These are phyloP conservation scores for Gymnopithys bicolor DNA, from an alignment of 2,797 vertebrate genomes.

Conservation along the genomic window DNA sequence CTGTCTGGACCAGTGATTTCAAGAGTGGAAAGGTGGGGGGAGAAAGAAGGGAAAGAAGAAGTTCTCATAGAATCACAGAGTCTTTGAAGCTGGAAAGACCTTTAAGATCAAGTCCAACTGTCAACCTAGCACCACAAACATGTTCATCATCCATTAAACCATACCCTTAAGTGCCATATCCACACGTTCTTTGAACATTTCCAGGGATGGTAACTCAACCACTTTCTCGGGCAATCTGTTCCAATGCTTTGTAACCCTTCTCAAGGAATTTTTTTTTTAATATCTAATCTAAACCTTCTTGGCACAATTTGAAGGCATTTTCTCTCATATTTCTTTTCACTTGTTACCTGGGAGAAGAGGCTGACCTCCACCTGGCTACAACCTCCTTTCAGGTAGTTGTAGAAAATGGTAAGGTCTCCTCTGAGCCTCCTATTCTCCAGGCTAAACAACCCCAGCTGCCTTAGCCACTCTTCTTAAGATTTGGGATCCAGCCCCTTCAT, in stretches of 20 bases:
- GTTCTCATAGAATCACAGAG: neutral
- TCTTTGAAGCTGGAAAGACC: neutral
- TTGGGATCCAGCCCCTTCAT: neutral
- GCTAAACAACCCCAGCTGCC: neutral
- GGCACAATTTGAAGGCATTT: neutral
- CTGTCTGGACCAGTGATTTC: neutral
- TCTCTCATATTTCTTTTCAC: neutral
- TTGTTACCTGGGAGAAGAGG: neutral
- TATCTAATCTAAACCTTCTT: neutral
- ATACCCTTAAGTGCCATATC: too few relatives aligned
- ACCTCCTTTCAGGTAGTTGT: neutral
- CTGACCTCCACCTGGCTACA: neutral
- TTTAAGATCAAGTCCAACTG: neutral
- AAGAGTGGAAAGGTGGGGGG: neutral
- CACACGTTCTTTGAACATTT: neutral
- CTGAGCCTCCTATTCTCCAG: neutral
- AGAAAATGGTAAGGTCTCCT: neutral
- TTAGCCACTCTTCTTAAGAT: neutral
- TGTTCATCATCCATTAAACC: neutral
- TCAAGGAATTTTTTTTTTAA: neutral
- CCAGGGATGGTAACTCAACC: neutral
- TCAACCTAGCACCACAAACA: fast-evolving
- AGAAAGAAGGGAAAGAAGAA: neutral
- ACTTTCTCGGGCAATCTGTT: neutral
- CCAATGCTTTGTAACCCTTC: neutral